Percentiles rank a stretch among this genome's conserved stretches.
Conservation (phyloP, 2,888 invertebrate species). For the Periphyllus acericola region DNA sequence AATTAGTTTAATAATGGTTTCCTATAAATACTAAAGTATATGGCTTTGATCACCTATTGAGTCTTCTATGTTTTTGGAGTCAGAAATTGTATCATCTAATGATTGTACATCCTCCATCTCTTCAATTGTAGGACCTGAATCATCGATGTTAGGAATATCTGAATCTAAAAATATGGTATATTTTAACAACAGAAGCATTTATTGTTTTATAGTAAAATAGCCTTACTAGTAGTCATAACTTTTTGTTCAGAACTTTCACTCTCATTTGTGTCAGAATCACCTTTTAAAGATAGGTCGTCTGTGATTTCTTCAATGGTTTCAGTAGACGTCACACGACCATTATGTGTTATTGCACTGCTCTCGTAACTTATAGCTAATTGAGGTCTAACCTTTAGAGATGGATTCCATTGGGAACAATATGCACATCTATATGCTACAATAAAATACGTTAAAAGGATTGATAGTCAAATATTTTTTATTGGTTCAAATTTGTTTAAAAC, state of each 20-base stretch:
- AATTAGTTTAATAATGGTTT: no score
- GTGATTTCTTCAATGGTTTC: slow-evolving; percentile 55
- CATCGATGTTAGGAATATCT: background rate
- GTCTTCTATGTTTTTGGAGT: slow-evolving; percentile 2
- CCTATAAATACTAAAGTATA: no score
- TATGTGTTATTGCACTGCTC: background rate
- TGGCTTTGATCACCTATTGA: background rate
- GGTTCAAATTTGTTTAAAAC: no score
- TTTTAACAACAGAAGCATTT: background rate
- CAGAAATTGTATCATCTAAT: background rate
- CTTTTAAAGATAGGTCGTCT: slow-evolving; percentile 17
- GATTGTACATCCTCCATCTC: slow-evolving; percentile 24
- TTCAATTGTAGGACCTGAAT: slow-evolving; percentile 50
- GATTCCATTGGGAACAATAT: slow-evolving; percentile 87
- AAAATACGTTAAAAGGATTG: background rate
- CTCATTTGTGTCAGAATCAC: slow-evolving; percentile 12
- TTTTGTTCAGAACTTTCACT: slow-evolving; percentile 39
- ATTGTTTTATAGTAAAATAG: background rate
- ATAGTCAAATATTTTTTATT: no score
- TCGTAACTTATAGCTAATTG: slow-evolving; percentile 56
- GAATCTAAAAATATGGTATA: background rate
- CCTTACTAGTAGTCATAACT: slow-evolving; percentile 14
- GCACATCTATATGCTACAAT: slow-evolving; percentile 84
- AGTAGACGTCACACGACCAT: slow-evolving; percentile 8
- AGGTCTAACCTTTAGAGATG: slow-evolving; percentile 87